Evolutionary conservation across 2,113 vertebrate genomes (phyloP).

Genomic region (Columbina picui): DNA sequence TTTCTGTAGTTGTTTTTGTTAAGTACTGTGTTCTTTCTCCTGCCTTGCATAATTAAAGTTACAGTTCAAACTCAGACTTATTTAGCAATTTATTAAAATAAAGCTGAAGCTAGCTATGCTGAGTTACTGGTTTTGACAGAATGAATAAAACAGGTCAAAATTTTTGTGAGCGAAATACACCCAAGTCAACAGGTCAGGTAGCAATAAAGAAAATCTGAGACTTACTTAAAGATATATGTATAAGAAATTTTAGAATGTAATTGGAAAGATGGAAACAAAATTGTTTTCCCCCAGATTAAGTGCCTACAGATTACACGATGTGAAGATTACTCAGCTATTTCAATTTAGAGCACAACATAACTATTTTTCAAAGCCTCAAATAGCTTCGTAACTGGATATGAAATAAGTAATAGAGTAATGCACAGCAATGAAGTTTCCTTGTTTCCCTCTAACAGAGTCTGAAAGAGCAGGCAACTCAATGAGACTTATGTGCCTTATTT

Average conservation of each 20-base stretch:
- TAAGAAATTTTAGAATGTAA: not conserved
- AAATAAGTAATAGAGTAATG: not conserved
- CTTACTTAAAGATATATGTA: not conserved
- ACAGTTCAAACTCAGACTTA: not conserved
- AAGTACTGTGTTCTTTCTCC: not conserved
- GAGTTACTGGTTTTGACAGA: not conserved
- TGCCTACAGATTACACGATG: not conserved
- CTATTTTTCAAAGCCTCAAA: not conserved
- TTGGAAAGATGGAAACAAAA: not conserved
- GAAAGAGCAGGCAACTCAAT: not conserved
- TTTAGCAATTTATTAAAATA: constrained; percentile 16
- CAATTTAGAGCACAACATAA: not conserved
- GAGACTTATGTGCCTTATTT: not conserved
- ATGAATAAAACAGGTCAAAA: not conserved
- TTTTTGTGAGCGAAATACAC: not conserved
- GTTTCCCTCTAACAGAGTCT: not conserved
- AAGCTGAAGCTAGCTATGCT: not conserved
- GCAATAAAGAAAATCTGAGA: not conserved
- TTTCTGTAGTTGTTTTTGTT: constrained; percentile 52
- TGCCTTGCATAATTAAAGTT: not conserved
- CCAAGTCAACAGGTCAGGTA: not conserved
- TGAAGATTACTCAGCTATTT: not conserved
- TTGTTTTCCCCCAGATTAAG: not conserved
- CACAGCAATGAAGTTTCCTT: not conserved
- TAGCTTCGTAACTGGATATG: not conserved